phyloP scores from a whole-genome alignment of 2,797 vertebrate genomes.

The Gymnothorax reevesii region DNA sequence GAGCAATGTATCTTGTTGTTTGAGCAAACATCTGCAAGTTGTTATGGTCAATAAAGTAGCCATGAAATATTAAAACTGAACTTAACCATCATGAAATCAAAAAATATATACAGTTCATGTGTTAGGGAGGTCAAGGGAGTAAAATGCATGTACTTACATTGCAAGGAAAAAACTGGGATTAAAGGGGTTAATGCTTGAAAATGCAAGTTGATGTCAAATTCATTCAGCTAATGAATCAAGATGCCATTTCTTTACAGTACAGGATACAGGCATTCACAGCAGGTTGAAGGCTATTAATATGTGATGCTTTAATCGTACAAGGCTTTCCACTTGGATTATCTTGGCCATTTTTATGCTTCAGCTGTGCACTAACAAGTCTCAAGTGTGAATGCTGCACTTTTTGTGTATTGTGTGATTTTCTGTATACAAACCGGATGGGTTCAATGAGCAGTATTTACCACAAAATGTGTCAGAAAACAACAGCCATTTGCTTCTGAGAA shows the following conservation, averaged over 20 bases:
- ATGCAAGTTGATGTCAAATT: neutral
- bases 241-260: neutral
- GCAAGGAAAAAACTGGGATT: constrained; percentile 10
- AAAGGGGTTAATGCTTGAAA: neutral
- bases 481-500: neutral
- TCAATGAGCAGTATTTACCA: neutral
- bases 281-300: constrained; percentile 17
- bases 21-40: neutral
- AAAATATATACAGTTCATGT: too few relatives aligned
- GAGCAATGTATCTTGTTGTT: neutral
- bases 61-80: neutral
- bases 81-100: too few relatives aligned
- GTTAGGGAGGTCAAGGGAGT: too few relatives aligned
- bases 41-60: neutral
- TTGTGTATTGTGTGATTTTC: neutral
- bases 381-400: neutral
- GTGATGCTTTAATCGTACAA: constrained; percentile 7
- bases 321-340: constrained; percentile 7
- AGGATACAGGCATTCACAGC: neutral
- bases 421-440: neutral
- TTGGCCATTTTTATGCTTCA: neutral
- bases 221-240: neutral
- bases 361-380: neutral
- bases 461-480: neutral
- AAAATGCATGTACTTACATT: too few relatives aligned